Conservation (phyloP, 2,888 invertebrate species). For the Cryptosula pallasiana region DNA sequence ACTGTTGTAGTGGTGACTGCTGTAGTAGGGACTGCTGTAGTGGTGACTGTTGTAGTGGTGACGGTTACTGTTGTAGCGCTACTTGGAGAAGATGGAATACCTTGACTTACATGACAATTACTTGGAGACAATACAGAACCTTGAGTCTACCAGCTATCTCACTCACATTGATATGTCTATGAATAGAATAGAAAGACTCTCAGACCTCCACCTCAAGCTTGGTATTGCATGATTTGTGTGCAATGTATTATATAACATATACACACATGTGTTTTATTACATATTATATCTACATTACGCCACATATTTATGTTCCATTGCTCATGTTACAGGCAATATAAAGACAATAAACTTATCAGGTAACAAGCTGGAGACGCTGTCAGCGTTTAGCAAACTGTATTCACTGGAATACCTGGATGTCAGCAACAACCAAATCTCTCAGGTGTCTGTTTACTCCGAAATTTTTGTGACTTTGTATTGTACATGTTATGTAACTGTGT, state of each 20-base stretch:
- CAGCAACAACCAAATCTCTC: constrained; percentile 75
- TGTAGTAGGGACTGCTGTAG: no score
- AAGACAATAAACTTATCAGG: constrained; percentile 77
- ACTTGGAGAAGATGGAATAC: constrained; percentile 58
- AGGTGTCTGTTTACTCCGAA: constrained; percentile 57
- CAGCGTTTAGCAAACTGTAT: constrained; percentile 66
- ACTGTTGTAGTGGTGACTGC: no score
- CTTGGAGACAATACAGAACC: constrained; percentile 66
- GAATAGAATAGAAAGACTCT: constrained; percentile 64
- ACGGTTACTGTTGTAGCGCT: constrained; percentile 50
- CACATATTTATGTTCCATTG: neutral
- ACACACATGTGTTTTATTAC: no score
- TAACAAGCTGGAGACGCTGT: constrained; percentile 63
- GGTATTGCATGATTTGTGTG: no score
- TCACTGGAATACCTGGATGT: constrained; percentile 80
- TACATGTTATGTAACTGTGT: no score
- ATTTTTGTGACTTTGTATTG: no score
- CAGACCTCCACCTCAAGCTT: constrained; percentile 73
- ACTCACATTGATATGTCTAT: constrained; percentile 72
- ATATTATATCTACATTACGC: no score
- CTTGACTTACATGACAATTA: constrained; percentile 74
- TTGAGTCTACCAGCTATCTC: constrained; percentile 73
- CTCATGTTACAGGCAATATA: constrained; percentile 62
- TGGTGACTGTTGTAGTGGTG: no score
- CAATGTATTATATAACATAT: no score